A percentile compares a stretch with the other conserved stretches of the same genome.
Evolutionary conservation across 2,113 vertebrate genomes (phyloP).

Genomic region (Sarotherodon lohbergeri): DNA sequence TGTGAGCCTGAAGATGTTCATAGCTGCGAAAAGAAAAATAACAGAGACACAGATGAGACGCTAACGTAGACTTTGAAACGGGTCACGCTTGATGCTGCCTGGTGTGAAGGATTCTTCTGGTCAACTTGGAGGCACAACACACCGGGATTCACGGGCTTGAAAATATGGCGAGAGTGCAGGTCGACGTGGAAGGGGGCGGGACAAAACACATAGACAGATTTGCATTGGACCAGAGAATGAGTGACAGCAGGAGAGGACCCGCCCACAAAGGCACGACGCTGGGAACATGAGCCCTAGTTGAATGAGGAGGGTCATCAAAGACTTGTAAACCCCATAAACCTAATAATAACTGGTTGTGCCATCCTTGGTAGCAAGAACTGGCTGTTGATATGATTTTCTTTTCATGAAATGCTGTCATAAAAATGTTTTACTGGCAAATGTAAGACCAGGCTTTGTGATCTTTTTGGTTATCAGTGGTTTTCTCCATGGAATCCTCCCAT

Average conservation of each 20-base stretch:
- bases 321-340: not conserved
- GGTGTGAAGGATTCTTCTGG: not conserved
- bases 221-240: constrained; percentile 40
- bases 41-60: not conserved
- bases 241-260: not conserved
- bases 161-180: constrained; percentile 68
- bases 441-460: not conserved
- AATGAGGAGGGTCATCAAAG: not conserved
- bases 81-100: not conserved
- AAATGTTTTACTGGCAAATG: not conserved
- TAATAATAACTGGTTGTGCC: not conserved
- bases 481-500: not conserved
- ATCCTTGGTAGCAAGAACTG: not conserved
- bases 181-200: constrained; percentile 74
- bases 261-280: not conserved
- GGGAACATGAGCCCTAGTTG: not conserved
- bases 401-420: not conserved
- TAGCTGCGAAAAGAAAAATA: constrained; percentile 34
- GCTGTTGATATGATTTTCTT: not conserved
- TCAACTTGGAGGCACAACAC: not conserved
- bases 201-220: not conserved
- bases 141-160: constrained; percentile 7
- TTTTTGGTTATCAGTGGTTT: not conserved
- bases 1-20: constrained; percentile 91
- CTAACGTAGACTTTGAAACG: not conserved